Evolutionary conservation across 2,888 invertebrate genomes (phyloP), one percentile per base, ranked within the genome.

Genomic region (Cephus pygmeus): DNA sequence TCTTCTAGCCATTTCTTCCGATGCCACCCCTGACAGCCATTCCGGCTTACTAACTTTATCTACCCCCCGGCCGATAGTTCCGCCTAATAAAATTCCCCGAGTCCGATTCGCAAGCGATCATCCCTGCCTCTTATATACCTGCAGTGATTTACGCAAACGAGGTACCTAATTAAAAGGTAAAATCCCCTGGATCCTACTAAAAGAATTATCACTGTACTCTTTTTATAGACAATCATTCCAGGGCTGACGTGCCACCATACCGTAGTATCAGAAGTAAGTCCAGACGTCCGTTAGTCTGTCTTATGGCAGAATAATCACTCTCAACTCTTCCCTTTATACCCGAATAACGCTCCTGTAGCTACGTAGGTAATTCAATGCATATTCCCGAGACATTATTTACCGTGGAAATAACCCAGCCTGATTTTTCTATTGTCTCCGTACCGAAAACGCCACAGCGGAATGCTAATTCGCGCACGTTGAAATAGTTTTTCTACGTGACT

Each of bases 401-500:
- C 82, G 82, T 85, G 84, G 81, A 85, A 56, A 56, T 56, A 56
- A 56, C 56, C 75, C 81, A 79, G 81, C 77, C 84, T 82, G 83
- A 84, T 87, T 88, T 85, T 88, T 85, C 85, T 82, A 86, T 88
- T 87, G 85, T 87, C 73, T 84, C 82, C 80, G 79, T 69, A 68
- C 33, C 74, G 75, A 79, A 81, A 75, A 36, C 69, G 35, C 73
- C 68, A 36, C 34, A 23, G 73, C 78, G 79, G 79, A 82, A 82
- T 82, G 78, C 83, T 79, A 88, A 88, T 88, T 87, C 87, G 75
- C 84, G 81, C 82, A 15, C 85, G 83, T 86, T 88, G 83, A 85
- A 88, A 87, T 88, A 87, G 87, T 90, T 88, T 87, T 88, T 88
- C 87, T 89, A 90, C 89, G 89, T 88, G 90, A 90, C 89, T 88